Base-by-base conservation (phyloP, 1,140 invertebrate genomes). In the Brachionus asplanchnoidis region DNA sequence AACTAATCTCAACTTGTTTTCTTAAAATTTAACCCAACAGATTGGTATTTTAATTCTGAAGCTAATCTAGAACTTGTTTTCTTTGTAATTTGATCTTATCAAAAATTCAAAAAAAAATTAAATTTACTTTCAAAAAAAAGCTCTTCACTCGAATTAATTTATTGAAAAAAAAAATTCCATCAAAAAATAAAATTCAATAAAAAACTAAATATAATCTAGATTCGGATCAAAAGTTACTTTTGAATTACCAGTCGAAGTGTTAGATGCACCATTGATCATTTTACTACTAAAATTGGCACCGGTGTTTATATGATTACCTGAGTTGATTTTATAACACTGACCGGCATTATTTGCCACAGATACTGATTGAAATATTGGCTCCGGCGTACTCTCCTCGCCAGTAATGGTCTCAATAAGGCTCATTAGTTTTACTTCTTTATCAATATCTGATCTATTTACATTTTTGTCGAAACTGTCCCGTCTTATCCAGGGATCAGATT, bases 191-290 rank as follows among this genome's bases (percentile, higher is more conserved):
- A 50, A 50, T 11, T 28, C 17, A 77, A 50, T 11, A 9, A 77
- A 50, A 50, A 20, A 50, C 14, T 28, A 77, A 77, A 77, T 77
- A 32, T 77, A 77, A 3, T 77, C 73, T 50, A 77, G 50, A 77
- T 77, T 77, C 9, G 73, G 73, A 50, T 77, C 73, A 50, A 77
- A 77, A 8, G 73, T 77, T 26, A 77, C 73, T 77, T 77, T 77
- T 12, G 42, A 77, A 32, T 14, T 50, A 77, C 42, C 23, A 23
- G 73, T 4, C 20, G 42, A 14, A 17, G 3, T 42, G 17, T 40
- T 40, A 12, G 42, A 50, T 50, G 73, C 73, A 75, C 70, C 70
- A 75, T 36, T 42, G 14, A 5, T 75, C 5, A 4, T 17, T 42
- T 75, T 75, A 44, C 40, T 77, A 77, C 14, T 53, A 77, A 8